Base-by-base conservation (phyloP, 2,888 invertebrate genomes). In the Gastracanthus pulcherrimus region DNA sequence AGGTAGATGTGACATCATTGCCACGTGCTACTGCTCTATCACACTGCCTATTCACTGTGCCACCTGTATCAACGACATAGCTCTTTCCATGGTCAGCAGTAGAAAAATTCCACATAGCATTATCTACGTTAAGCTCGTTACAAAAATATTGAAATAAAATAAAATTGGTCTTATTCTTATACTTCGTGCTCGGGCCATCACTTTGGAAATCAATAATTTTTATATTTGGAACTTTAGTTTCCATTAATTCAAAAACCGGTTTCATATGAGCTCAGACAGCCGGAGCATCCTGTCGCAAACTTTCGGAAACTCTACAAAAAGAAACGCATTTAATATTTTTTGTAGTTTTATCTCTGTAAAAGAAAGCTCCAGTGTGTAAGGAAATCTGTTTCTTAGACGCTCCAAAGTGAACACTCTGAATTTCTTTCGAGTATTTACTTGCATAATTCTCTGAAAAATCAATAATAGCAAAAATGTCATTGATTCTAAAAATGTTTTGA, bases 381-480 rank as follows among this genome's bases (percentile, higher is more conserved):
- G 36, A 62, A 36, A 77, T n/a, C 31, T 70, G 70, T 26, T 41
- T 71, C 71, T 78, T 34, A 34, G 71, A 78, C 62, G 77, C 70
- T 71, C 77, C 71, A 64, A 70, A 75, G 38, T 78, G 77, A 36
- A 78, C 71, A 48, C 48, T 45, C 34, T 78, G 77, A 19, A 78
- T 78, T 23, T 60, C 69, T 69, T 19, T 55, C 41, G 31, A 58
- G 34, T 80, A 78, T 48, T 71, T 67, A 66, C 64, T 70, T 51
- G 45, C 51, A n/a, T 71, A 66, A 41, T 81, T 76, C 36, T 41
- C 76, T 36, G 76, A 79, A 45, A 72, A 79, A 67, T 80, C 80
- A 36, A 67, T 51, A 34, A 80, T 62, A 2, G 67, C 60, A 55
- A 69, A 34, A 34, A 80, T 69, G 74, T 80, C 67, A 7, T 74